A percentile compares a stretch with the other conserved stretches of the same genome.
phyloP scores from a whole-genome alignment of 64 coral and sea anemone species.

The Orbicella faveolata region DNA sequence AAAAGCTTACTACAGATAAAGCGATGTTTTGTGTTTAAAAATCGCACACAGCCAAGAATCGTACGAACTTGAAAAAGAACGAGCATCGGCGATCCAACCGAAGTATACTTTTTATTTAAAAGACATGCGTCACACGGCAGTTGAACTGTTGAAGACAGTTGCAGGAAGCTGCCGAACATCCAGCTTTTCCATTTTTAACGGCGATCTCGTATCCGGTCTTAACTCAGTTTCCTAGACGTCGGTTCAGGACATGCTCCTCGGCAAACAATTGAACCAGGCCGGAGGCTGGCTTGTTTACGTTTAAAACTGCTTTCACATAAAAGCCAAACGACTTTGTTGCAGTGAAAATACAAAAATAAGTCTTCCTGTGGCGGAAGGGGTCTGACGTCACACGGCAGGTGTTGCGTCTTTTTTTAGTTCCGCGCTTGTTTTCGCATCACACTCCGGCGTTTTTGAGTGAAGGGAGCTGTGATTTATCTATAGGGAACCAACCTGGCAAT shows the following conservation, averaged over 20 bases:
- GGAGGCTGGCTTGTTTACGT: background rate
- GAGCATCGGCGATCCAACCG: background rate
- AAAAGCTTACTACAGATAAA: background rate
- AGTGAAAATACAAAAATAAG: background rate
- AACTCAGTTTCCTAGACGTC: background rate
- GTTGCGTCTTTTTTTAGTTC: background rate
- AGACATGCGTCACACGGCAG: background rate
- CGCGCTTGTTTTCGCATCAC: background rate
- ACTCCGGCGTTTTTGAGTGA: too few relatives aligned
- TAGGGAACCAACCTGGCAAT: too few relatives aligned
- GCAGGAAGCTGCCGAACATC: background rate
- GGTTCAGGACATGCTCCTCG: background rate
- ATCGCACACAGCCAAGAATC: background rate
- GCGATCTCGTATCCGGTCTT: background rate
- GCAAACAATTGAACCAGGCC: background rate
- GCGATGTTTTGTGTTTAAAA: background rate
- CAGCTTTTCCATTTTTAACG: background rate
- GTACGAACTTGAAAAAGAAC: background rate
- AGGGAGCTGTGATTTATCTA: too few relatives aligned
- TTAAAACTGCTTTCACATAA: background rate
- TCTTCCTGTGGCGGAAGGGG: too few relatives aligned
- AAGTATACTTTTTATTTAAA: background rate
- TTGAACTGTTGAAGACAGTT: background rate
- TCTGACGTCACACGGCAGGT: slow-evolving; percentile 5
- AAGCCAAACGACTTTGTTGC: background rate